Evolutionary conservation across 2,888 invertebrate genomes (phyloP), one percentile per base, ranked within the genome.

Genomic region (Linhomoeus sp.): DNA sequence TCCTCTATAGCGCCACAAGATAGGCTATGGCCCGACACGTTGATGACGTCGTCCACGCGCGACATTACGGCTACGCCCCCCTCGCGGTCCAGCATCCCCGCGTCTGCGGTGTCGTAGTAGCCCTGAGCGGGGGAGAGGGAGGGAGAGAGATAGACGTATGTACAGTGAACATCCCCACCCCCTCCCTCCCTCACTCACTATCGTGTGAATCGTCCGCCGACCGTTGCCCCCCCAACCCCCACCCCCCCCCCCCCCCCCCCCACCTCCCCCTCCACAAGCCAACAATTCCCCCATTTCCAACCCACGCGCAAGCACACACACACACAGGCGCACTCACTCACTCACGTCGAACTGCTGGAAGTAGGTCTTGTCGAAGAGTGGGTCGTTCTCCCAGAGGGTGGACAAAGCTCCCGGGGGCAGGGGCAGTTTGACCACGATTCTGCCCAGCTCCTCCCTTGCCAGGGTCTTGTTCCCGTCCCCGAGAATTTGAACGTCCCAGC

Each of bases 101-200:
- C 85, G 63, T 90, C 90, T 81, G 87, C 87, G 0, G 88, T 88
- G 61, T 88, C 87, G 62, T 90, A 85, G 66, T 77, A 84, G 3
- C 82, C 83, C 82, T 83, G 59, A n/a, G n/a, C n/a, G n/a, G n/a
- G n/a, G n/a, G n/a, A n/a, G n/a, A n/a, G n/a, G n/a, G n/a, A n/a
- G n/a, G n/a, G n/a, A n/a, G n/a, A n/a, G n/a, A n/a, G n/a, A n/a
- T n/a, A n/a, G n/a, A n/a, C n/a, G n/a, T n/a, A n/a, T n/a, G n/a
- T n/a, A n/a, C n/a, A n/a, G n/a, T n/a, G n/a, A n/a, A n/a, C n/a
- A n/a, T n/a, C n/a, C n/a, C n/a, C n/a, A n/a, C n/a, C n/a, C n/a
- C n/a, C n/a, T n/a, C n/a, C n/a, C n/a, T n/a, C n/a, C n/a, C n/a
- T n/a, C n/a, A n/a, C n/a, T n/a, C n/a, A n/a, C n/a, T n/a, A n/a